A percentile compares a stretch with the other conserved stretches of the same genome.
These are phyloP conservation scores for Varanus komodoensis DNA, from an alignment of 2,113 vertebrate species.

Conservation along the genomic window DNA sequence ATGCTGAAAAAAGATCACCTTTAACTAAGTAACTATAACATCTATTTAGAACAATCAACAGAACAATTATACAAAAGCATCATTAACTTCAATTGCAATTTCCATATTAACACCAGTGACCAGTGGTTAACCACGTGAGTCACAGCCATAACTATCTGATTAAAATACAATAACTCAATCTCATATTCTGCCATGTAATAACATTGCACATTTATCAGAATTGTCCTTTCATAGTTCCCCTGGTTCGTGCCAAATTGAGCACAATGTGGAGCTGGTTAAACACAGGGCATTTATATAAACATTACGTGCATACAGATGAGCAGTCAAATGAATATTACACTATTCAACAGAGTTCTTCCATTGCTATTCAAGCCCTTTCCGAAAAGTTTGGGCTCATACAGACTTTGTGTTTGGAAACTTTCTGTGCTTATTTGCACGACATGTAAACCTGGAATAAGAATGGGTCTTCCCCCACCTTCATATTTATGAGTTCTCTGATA, in stretches of 20 bases:
- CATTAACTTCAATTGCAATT: background rate
- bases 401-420: background rate
- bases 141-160: background rate
- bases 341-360: background rate
- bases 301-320: background rate
- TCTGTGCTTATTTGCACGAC: too few relatives aligned
- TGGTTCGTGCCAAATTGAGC: background rate
- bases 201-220: background rate
- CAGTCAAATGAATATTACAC: background rate
- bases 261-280: background rate
- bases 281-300: background rate
- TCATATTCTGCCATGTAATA: background rate
- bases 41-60: background rate
- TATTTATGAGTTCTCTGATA: background rate
- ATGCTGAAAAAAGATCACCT: background rate
- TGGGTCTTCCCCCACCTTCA: background rate
- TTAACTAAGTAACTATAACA: background rate
- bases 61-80: background rate
- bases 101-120: background rate
- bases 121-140: background rate
- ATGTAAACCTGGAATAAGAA: background rate
- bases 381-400: background rate
- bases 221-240: background rate
- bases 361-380: background rate
- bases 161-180: slow-evolving; percentile 1